Conservation (phyloP, 2,888 invertebrate genomes). For the Gortyna flavago region DNA sequence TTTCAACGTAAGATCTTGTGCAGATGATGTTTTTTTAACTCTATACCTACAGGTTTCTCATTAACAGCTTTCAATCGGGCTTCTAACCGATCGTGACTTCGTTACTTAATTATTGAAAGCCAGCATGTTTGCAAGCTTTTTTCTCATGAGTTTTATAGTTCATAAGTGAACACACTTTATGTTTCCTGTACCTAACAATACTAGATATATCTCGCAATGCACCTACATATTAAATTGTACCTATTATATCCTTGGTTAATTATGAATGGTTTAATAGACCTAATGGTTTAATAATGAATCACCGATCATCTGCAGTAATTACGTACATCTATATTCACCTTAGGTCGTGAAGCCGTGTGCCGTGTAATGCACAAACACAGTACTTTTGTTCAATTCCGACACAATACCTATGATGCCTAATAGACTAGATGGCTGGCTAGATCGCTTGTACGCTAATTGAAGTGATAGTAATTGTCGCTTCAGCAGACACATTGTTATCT, state of each 20-base stretch:
- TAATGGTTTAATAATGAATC: not conserved
- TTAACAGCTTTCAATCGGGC: not conserved
- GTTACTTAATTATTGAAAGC: not conserved
- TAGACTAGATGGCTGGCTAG: not conserved
- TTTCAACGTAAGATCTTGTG: not conserved
- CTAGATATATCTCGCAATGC: not conserved
- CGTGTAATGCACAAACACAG: not conserved
- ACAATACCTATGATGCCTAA: not conserved
- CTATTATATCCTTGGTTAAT: not conserved
- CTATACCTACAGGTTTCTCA: constrained; percentile 3
- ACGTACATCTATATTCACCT: not conserved
- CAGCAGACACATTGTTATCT: constrained; percentile 6
- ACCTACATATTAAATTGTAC: not conserved
- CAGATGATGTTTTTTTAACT: not conserved
- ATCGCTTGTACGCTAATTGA: not conserved
- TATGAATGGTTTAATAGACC: not conserved
- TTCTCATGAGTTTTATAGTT: not conserved
- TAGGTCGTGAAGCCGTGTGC: no score
- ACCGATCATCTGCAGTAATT: not conserved
- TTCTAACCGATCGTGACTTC: not conserved
- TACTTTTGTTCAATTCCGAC: not conserved
- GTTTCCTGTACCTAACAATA: not conserved
- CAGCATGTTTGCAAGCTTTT: not conserved
- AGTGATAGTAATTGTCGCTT: constrained; percentile 14
- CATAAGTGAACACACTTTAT: not conserved